phyloP scores from a whole-genome alignment of 2,888 invertebrate genomes.

The Dryococelus australis region DNA sequence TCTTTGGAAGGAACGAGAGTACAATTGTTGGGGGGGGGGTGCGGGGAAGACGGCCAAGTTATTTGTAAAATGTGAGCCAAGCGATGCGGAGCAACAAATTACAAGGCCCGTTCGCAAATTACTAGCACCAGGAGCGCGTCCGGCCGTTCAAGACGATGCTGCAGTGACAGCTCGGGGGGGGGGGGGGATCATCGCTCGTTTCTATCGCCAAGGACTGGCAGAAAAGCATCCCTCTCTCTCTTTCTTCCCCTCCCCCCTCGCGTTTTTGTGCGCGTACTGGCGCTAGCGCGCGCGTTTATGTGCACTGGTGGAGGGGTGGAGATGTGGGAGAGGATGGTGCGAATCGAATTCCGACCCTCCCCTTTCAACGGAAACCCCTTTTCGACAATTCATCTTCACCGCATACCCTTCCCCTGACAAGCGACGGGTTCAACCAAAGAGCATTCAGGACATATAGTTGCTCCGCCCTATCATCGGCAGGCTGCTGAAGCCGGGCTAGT shows the following conservation, averaged over 20 bases:
- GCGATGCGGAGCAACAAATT: slow-evolving; percentile 11
- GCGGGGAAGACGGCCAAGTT: not conserved
- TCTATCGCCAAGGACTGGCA: not conserved
- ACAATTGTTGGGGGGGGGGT: no score
- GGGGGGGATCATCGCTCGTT: not conserved
- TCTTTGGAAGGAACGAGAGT: not conserved
- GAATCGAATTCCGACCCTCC: not conserved
- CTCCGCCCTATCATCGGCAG: not conserved
- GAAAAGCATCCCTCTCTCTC: no score
- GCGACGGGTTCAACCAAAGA: not conserved
- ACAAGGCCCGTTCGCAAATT: not conserved
- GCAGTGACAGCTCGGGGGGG: no score
- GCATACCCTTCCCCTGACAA: not conserved
- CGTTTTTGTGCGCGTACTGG: no score
- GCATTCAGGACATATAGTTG: not conserved
- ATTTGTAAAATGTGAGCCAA: slow-evolving; percentile 11
- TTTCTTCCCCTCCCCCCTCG: not conserved
- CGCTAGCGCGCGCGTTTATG: not conserved
- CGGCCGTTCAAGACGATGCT: slow-evolving; percentile 2
- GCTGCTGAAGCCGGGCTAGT: no score
- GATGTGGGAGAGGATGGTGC: not conserved
- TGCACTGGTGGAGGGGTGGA: not conserved
- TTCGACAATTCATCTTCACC: not conserved
- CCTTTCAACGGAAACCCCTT: not conserved
- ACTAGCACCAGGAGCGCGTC: not conserved